A percentile compares a stretch with the other conserved stretches of the same genome.
These are phyloP conservation scores for Teinopalpus imperialis DNA, from an alignment of 2,888 invertebrate genomes.

Conservation along the genomic window DNA sequence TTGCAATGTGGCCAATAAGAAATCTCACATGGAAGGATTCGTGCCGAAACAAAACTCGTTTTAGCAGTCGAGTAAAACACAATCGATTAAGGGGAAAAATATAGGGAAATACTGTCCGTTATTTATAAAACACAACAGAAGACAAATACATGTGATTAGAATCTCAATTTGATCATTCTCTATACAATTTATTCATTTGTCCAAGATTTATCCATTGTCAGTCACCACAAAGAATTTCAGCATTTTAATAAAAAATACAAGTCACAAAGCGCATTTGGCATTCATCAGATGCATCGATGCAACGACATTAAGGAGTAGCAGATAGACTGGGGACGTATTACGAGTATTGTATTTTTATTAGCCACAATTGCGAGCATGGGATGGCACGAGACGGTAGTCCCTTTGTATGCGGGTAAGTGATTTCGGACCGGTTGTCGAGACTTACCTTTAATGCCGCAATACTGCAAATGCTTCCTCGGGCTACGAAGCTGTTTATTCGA, in stretches of 20 bases:
- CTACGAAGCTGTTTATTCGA: constrained; percentile 4
- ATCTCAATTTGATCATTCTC: constrained; percentile 3
- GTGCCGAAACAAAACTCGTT: too few relatives aligned
- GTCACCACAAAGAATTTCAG: constrained; percentile 28
- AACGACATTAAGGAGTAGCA: constrained; percentile 56
- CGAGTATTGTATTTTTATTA: constrained; percentile 72
- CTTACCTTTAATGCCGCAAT: constrained; percentile 18
- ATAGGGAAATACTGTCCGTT: too few relatives aligned
- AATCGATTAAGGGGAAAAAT: too few relatives aligned
- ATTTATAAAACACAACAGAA: too few relatives aligned
- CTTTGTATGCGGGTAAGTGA: constrained; percentile 26
- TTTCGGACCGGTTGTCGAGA: constrained; percentile 24
- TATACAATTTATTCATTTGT: constrained; percentile 15
- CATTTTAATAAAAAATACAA: constrained; percentile 47
- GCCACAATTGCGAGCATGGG: constrained; percentile 49
- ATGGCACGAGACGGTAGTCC: constrained; percentile 33
- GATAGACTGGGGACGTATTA: constrained; percentile 59
- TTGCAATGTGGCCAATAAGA: too few relatives aligned
- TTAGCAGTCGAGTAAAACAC: too few relatives aligned
- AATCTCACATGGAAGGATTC: too few relatives aligned
- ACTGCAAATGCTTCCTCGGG: background rate
- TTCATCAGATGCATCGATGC: constrained; percentile 64
- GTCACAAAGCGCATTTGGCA: constrained; percentile 59
- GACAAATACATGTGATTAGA: constrained; percentile 1
- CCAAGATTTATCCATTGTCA: constrained; percentile 25